Evolutionary conservation across 2,888 invertebrate species (phyloP).

Genomic region (Arctia plantaginis): DNA sequence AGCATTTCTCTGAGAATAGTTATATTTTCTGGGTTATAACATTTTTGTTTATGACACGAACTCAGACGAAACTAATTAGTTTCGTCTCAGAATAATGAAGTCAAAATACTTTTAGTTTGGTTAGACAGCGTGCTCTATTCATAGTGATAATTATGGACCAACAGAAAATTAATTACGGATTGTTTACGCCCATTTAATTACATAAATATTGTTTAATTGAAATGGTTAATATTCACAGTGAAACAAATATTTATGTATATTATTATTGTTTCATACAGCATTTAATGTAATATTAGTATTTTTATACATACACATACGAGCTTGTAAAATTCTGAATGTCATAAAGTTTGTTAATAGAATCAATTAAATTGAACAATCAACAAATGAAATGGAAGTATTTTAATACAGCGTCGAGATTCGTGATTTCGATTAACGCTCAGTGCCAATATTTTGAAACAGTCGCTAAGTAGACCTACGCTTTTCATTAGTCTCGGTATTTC

Average conservation of each 20-base stretch:
- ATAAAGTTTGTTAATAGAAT: not conserved
- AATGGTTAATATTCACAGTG: not conserved
- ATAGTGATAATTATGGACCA: not conserved
- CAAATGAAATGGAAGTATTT: not conserved
- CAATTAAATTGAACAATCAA: too few relatives aligned
- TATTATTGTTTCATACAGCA: too few relatives aligned
- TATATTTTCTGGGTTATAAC: conserved; percentile 15
- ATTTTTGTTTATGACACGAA: not conserved
- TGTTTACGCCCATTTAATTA: not conserved
- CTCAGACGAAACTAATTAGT: not conserved
- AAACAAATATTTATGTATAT: not conserved
- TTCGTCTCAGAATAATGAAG: not conserved
- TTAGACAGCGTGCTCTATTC: not conserved
- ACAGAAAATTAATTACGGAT: not conserved
- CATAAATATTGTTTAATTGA: not conserved
- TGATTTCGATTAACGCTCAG: not conserved
- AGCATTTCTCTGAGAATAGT: conserved; percentile 12
- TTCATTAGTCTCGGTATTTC: not conserved
- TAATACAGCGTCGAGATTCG: not conserved
- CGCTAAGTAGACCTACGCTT: too few relatives aligned
- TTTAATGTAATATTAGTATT: too few relatives aligned
- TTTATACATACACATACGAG: too few relatives aligned
- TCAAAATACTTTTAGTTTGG: not conserved
- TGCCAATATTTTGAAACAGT: not conserved
- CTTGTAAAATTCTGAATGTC: too few relatives aligned